These are phyloP conservation scores for Pachycephus smyrnensis DNA, from an alignment of 2,888 invertebrate genomes.

Conservation along the genomic window DNA sequence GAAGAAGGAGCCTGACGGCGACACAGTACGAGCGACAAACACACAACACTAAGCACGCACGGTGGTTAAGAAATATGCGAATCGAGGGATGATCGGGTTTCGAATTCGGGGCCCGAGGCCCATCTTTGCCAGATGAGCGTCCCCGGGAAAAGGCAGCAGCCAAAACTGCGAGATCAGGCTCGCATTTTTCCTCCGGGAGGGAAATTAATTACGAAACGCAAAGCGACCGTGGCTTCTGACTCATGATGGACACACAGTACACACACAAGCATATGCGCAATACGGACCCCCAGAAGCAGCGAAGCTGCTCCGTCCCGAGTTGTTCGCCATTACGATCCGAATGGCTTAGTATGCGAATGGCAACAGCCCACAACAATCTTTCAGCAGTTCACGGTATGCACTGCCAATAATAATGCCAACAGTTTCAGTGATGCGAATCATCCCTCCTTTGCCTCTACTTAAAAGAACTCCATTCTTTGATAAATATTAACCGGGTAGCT, in stretches of 20 bases:
- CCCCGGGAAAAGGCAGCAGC: constrained; percentile 29
- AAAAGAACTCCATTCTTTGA: too few relatives aligned
- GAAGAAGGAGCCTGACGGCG: constrained; percentile 13
- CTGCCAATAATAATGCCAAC: too few relatives aligned
- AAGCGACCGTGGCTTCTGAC: constrained; percentile 55
- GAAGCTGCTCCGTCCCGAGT: neutral
- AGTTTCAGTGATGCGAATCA: too few relatives aligned
- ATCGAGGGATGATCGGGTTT: constrained; percentile 5
- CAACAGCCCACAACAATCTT: too few relatives aligned
- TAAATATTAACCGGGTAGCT: too few relatives aligned
- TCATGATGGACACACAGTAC: constrained; percentile 47
- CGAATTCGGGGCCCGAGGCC: constrained; percentile 38
- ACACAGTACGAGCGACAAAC: neutral
- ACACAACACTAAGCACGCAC: constrained; percentile 32
- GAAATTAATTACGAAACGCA: constrained; percentile 53
- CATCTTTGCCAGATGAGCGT: constrained; percentile 34
- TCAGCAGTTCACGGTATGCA: too few relatives aligned
- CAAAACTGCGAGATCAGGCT: constrained; percentile 32
- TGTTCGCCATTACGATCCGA: neutral
- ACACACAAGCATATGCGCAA: neutral
- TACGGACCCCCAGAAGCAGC: neutral
- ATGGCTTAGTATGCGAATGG: neutral
- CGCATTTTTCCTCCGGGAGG: constrained; percentile 37
- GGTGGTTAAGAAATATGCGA: constrained; percentile 9
- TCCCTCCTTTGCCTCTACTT: too few relatives aligned